phyloP scores from a whole-genome alignment of 2,113 vertebrate genomes.

The Indri indri region DNA sequence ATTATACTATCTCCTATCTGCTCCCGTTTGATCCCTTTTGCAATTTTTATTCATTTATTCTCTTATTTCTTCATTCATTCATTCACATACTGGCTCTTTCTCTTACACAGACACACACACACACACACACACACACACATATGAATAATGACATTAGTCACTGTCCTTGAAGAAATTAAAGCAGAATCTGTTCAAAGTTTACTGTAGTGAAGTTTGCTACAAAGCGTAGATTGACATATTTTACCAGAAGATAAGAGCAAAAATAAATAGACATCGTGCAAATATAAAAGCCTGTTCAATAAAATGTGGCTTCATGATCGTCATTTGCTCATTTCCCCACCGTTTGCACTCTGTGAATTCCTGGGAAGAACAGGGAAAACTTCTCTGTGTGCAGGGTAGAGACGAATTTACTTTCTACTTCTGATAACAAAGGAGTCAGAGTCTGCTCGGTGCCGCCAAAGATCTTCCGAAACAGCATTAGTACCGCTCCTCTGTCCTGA shows the following conservation, averaged over 20 bases:
- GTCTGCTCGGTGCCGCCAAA: not conserved
- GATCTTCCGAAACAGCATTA: not conserved
- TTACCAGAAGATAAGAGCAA: not conserved
- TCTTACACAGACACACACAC: too few relatives aligned
- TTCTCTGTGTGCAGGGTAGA: not conserved
- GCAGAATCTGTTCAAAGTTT: not conserved
- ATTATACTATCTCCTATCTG: not conserved
- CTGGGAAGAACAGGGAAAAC: not conserved
- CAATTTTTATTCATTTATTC: not conserved
- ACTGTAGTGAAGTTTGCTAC: not conserved
- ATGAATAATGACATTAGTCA: not conserved
- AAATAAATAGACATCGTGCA: not conserved
- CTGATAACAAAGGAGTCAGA: not conserved
- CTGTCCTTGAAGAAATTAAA: slow-evolving; percentile 22
- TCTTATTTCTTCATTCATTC: not conserved
- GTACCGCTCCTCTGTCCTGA: not conserved
- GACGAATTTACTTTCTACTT: not conserved
- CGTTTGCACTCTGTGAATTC: not conserved
- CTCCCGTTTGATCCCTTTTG: not conserved
- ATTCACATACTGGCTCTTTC: not conserved
- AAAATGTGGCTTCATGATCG: not conserved
- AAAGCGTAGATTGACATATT: not conserved
- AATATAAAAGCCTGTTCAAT: not conserved
- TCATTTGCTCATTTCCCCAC: not conserved
- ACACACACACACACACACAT: not conserved